These are phyloP conservation scores for Ciconia boyciana DNA, from an alignment of 2,113 vertebrate species.

Conservation along the genomic window DNA sequence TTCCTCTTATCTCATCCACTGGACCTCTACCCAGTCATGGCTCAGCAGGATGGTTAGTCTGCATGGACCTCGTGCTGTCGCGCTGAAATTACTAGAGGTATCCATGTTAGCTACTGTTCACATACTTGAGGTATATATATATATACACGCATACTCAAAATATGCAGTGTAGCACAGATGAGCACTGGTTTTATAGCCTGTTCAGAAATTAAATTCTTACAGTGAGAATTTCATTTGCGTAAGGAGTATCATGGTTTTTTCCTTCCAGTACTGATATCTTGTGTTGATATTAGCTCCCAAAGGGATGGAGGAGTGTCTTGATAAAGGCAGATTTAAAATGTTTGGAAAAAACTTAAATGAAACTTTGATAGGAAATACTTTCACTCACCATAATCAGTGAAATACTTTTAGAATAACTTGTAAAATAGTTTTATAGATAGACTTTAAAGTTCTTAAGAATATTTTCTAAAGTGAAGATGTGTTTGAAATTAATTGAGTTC, in stretches of 20 bases:
- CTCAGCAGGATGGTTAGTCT: not conserved
- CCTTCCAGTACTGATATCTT: not conserved
- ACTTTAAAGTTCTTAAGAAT: not conserved
- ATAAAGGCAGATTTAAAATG: not conserved
- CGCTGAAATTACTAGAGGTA: not conserved
- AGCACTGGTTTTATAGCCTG: not conserved
- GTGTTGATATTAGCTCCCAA: not conserved
- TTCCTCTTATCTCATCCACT: not conserved
- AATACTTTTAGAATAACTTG: not conserved
- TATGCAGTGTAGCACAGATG: not conserved
- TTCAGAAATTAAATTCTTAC: not conserved
- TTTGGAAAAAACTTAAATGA: not conserved
- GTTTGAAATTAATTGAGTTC: not conserved
- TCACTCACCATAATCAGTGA: not conserved
- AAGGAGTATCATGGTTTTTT: not conserved
- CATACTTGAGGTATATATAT: too few species aligned
- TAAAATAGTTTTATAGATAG: not conserved
- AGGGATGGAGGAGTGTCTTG: not conserved
- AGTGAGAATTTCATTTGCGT: not conserved
- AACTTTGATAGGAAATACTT: not conserved
- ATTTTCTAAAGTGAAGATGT: not conserved
- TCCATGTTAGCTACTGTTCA: not conserved
- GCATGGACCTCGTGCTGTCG: not conserved
- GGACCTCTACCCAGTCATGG: rapidly evolving
- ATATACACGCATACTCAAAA: not conserved